These are phyloP conservation scores for Turritopsis dohrnii DNA, from an alignment of 30 jellyfish, hydroid and myxozoan species.

Conservation along the genomic window DNA sequence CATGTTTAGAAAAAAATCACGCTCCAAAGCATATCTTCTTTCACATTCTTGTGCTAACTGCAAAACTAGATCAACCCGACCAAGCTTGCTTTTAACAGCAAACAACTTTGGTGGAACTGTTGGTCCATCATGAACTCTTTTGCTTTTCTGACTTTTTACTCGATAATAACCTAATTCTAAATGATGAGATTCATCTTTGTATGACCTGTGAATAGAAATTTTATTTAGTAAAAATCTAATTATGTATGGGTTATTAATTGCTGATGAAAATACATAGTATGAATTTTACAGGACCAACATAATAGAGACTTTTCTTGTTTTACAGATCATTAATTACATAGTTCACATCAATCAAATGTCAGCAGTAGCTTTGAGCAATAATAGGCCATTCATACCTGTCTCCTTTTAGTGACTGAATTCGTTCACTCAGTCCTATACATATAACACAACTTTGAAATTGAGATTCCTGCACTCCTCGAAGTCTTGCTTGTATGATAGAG, in stretches of 20 bases:
- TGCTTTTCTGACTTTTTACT: background rate
- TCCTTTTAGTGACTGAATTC: slow-evolving; percentile 40
- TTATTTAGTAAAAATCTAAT: too few relatives aligned
- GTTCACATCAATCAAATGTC: too few relatives aligned
- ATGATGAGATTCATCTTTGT: slow-evolving; percentile 12
- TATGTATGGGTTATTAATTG: too few relatives aligned
- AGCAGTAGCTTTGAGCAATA: background rate
- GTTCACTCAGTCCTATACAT: slow-evolving; percentile 69
- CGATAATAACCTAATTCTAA: background rate
- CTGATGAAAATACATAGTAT: too few relatives aligned
- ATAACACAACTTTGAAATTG: slow-evolving; percentile 55
- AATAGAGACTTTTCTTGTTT: too few relatives aligned
- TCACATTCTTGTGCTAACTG: slow-evolving; percentile 35
- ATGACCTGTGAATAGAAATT: background rate
- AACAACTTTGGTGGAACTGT: slow-evolving; percentile 32
- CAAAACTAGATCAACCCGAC: slow-evolving; percentile 38
- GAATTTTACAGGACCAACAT: too few relatives aligned
- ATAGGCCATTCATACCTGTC: slow-evolving; percentile 38
- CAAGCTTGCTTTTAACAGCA: slow-evolving; percentile 28
- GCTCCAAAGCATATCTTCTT: slow-evolving; percentile 22
- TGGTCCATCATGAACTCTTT: slow-evolving; percentile 24
- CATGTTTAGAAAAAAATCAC: slow-evolving; percentile 19
- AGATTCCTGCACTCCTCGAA: slow-evolving; percentile 60
- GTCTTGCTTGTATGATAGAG: slow-evolving; percentile 38
- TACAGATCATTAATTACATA: too few relatives aligned